Conservation (phyloP, 2,888 invertebrate species). For the Clivina fossor region DNA sequence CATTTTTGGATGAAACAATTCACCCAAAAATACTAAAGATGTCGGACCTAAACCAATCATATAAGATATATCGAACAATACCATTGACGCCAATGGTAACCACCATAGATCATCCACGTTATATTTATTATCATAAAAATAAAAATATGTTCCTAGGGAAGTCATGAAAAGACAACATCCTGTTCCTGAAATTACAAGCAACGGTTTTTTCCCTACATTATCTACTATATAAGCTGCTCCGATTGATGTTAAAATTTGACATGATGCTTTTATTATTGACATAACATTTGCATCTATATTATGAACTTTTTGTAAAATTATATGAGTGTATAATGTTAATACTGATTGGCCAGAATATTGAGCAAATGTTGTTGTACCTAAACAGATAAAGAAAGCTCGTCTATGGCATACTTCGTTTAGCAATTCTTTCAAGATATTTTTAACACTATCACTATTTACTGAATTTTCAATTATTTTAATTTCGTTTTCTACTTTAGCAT, state of each 20-base stretch:
- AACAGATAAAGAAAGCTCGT: slow-evolving; percentile 61
- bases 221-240: slow-evolving; percentile 62
- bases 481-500: slow-evolving; percentile 45
- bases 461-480: slow-evolving; percentile 51
- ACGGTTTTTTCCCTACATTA: slow-evolving; percentile 56
- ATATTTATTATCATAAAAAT: slow-evolving; percentile 40
- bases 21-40: slow-evolving; percentile 46
- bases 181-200: slow-evolving; percentile 57
- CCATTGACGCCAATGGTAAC: slow-evolving; percentile 21
- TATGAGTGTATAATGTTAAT: slow-evolving; percentile 59
- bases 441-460: slow-evolving; percentile 58
- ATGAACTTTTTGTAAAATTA: slow-evolving; percentile 56
- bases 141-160: slow-evolving; percentile 53
- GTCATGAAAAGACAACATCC: slow-evolving; percentile 52
- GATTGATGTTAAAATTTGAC: slow-evolving; percentile 60
- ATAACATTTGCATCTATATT: slow-evolving; percentile 43
- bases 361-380: slow-evolving; percentile 59
- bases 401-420: slow-evolving; percentile 57
- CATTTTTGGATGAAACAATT: slow-evolving; percentile 46
- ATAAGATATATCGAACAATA: slow-evolving; percentile 21
- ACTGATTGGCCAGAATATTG: slow-evolving; percentile 63
- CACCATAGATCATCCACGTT: slow-evolving; percentile 17
- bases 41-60: slow-evolving; percentile 47
- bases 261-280: slow-evolving; percentile 50
- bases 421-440: slow-evolving; percentile 56